These are phyloP conservation scores for Halocynthia aurantium DNA, from an alignment of 23 tunicate genomes.

Conservation along the genomic window DNA sequence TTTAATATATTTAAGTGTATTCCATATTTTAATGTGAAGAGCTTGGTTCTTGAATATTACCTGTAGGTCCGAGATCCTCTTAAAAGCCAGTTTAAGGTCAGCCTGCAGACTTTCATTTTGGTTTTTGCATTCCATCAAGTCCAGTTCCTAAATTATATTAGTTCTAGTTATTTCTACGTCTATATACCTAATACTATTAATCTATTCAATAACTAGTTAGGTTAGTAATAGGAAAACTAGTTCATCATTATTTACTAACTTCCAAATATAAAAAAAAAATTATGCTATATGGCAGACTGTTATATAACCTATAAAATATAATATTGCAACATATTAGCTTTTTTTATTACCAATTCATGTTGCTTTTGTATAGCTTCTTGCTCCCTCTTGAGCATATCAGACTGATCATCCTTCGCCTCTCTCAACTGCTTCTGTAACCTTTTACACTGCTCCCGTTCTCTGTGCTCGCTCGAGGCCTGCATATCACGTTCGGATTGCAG, in stretches of 20 bases:
- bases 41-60: constrained; percentile 12
- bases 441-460: constrained; percentile 71
- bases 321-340: too few relatives aligned
- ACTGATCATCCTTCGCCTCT: constrained; percentile 77
- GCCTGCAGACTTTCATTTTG: constrained; percentile 84
- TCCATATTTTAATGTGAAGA: background rate
- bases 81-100: constrained; percentile 92
- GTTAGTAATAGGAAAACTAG: too few relatives aligned
- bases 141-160: constrained; percentile 54
- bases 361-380: constrained; percentile 78
- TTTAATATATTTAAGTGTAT: background rate
- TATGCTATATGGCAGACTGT: too few relatives aligned
- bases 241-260: too few relatives aligned
- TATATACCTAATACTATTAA: too few relatives aligned
- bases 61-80: constrained; percentile 81
- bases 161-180: too few relatives aligned
- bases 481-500: constrained; percentile 50
- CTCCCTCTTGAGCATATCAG: constrained; percentile 59
- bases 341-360: constrained; percentile 50
- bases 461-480: constrained; percentile 44
- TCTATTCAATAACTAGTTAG: too few relatives aligned
- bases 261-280: too few relatives aligned
- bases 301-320: too few relatives aligned
- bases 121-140: constrained; percentile 49
- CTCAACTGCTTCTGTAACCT: constrained; percentile 60